These are phyloP conservation scores for Crypturellus undulatus DNA, from an alignment of 2,113 vertebrate species.

Conservation along the genomic window DNA sequence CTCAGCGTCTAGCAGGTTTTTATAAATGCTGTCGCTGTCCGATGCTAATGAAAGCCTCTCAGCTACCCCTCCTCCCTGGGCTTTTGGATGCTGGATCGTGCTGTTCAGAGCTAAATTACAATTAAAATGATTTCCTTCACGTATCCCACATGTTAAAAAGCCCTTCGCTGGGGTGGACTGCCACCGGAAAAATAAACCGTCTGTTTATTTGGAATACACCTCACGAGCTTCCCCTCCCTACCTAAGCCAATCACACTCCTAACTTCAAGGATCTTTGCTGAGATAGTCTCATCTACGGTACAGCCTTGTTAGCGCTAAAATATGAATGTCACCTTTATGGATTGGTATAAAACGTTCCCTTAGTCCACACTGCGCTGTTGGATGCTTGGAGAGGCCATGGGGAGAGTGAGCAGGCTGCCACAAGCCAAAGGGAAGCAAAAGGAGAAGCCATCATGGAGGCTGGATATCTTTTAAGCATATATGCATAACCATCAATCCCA, in stretches of 20 bases:
- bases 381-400: neutral
- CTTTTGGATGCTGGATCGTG: neutral
- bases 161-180: neutral
- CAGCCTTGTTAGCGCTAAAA: constrained; percentile 62
- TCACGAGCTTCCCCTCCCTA: constrained; percentile 9
- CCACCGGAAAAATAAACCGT: constrained; percentile 15
- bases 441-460: constrained; percentile 59
- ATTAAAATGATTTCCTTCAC: neutral
- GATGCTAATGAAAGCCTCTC: constrained; percentile 53
- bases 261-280: constrained; percentile 49
- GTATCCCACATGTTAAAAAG: neutral
- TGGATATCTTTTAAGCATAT: constrained; percentile 14
- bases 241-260: constrained; percentile 46
- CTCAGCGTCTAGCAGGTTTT: constrained; percentile 61
- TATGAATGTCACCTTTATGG: constrained; percentile 65
- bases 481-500: neutral
- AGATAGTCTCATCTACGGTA: constrained; percentile 47
- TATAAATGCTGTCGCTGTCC: constrained; percentile 67
- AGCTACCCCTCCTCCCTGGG: neutral
- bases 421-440: constrained; percentile 22
- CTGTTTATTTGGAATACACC: neutral
- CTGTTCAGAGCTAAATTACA: neutral
- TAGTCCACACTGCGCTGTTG: neutral
- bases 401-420: constrained; percentile 12
- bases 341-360: constrained; percentile 28